Evolutionary conservation across 2,113 vertebrate species (phyloP).

Genomic region (Chloebia gouldiae): DNA sequence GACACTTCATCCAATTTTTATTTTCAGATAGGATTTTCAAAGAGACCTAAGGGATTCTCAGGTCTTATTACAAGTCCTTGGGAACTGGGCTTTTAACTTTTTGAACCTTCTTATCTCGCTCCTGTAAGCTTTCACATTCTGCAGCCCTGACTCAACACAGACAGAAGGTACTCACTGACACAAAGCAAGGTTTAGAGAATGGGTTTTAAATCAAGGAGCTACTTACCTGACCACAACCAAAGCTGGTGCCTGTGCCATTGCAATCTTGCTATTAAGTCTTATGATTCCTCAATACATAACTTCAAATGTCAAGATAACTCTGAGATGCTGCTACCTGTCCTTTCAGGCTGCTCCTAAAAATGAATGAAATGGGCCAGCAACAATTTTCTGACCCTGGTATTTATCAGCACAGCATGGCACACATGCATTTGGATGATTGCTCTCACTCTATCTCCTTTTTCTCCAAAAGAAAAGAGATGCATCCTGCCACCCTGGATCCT

Average conservation of each 20-base stretch:
- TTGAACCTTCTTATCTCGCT: conserved; percentile 6
- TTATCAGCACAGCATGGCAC: background rate
- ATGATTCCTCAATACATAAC: background rate
- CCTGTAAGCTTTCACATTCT: background rate
- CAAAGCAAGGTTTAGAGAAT: background rate
- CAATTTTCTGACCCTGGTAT: background rate
- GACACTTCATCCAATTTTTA: conserved; percentile 31
- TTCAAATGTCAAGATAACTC: background rate
- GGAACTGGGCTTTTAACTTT: conserved; percentile 4
- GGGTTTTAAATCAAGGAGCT: background rate
- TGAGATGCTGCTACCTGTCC: background rate
- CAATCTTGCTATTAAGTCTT: background rate
- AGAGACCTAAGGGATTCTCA: conserved; percentile 31
- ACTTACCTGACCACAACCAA: background rate
- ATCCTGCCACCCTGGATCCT: background rate
- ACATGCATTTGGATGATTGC: background rate
- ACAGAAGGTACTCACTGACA: background rate
- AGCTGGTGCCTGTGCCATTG: background rate
- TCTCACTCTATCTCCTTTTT: background rate
- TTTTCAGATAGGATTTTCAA: conserved; percentile 30
- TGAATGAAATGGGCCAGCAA: background rate
- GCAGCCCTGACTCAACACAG: background rate
- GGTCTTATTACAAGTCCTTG: background rate
- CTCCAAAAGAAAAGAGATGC: background rate
- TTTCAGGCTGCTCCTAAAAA: conserved; percentile 19